A percentile compares a stretch with the other conserved stretches of the same genome.
Evolutionary conservation across 2,888 invertebrate species (phyloP).

Genomic region (Campoletis raptor): DNA sequence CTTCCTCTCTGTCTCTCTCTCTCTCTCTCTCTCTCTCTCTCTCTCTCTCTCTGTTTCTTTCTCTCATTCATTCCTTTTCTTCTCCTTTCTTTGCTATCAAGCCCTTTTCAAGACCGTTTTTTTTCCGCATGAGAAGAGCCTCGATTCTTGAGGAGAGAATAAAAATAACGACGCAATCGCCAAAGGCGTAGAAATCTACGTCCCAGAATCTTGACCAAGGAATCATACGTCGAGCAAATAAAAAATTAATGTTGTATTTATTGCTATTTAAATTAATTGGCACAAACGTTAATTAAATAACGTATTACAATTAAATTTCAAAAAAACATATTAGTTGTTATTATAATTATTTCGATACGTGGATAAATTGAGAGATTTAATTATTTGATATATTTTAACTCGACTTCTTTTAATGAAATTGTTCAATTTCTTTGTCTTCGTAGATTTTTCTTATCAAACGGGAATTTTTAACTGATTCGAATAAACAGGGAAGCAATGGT

Average conservation of each 20-base stretch:
- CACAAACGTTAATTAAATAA: background rate
- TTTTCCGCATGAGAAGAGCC: conserved; percentile 11
- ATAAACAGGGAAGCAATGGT: background rate
- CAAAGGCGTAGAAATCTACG: conserved; percentile 13
- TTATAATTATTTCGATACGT: background rate
- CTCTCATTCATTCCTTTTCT: conserved; percentile 15
- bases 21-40: background rate
- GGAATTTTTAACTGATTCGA: background rate
- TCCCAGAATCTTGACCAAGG: background rate
- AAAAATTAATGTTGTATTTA: background rate
- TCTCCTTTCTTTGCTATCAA: background rate
- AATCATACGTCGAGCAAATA: background rate
- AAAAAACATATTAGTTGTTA: background rate
- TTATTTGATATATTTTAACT: no score
- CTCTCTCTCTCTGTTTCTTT: background rate
- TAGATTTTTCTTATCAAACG: background rate
- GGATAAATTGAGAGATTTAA: background rate
- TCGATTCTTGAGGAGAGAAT: background rate
- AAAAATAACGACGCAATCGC: conserved; percentile 24
- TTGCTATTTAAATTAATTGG: background rate
- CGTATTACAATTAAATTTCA: background rate
- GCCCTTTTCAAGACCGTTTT: conserved; percentile 29
- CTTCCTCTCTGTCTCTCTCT: conserved; percentile 25
- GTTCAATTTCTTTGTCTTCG: no score
- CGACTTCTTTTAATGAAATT: no score